Base-by-base conservation (phyloP, 2,113 vertebrate genomes). In the Deroptyus accipitrinus region DNA sequence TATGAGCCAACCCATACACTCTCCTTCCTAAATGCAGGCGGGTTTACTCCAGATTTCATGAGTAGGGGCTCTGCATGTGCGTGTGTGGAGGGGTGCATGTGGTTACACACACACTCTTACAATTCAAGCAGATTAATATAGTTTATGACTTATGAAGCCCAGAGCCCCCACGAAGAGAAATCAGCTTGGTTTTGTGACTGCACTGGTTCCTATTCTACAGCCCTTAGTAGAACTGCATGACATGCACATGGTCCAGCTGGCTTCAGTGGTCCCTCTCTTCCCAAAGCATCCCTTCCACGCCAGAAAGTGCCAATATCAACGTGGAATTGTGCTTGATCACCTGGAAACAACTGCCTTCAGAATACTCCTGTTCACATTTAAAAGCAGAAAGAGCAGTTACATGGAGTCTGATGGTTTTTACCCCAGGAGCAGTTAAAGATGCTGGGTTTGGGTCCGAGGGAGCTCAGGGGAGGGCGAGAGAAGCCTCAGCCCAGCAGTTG, bases 401-500 rank as follows among this genome's bases (percentile, higher is more conserved):
- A 0, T 17, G 11, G 12, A 70, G 39, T 24, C 49, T 54, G 66
- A 30, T 9, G 18, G 5, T 16, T 76, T 82, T 76, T 69, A 69
- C 23, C 27, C 14, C 1, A 0, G 57, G 23, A 61, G 22, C 9
- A 44, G 33, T 51, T 17, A 25, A 23, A 73, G 39, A 10, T 41
- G 46, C 37, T 87, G 74, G 42, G 9, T 54, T 67, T 8, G 22
- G 49, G 44, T 51, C n/a, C 9, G 2, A 7, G 24, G 19, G 28
- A 27, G 17, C 10, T 15, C 42, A 42, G n/a, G 13, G 37, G 17
- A 77, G 30, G 48, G 18, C 1, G 6, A 68, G 7, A 7, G 44
- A 0, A 1, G 30, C n/a, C 70, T 33, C 10, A 27, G 44, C 33
- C 44, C 70, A 49, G 86, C 82, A 66, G 25, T 3, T 0, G 0